Evolutionary conservation across 2,888 invertebrate genomes (phyloP), one percentile per base, ranked within the genome.

Genomic region (Fragum whitleyi): DNA sequence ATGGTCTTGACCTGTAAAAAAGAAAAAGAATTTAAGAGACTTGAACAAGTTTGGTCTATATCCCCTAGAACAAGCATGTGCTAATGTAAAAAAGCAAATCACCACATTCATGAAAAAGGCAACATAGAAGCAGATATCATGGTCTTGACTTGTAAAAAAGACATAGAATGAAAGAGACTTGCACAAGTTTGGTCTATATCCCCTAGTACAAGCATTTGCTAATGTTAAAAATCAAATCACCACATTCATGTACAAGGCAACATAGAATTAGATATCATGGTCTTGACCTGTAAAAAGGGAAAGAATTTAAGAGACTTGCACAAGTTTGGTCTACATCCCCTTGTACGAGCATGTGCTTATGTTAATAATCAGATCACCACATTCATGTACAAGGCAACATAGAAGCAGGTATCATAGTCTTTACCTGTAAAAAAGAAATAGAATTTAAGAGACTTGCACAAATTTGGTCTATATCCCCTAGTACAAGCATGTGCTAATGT

Each of bases 341-440:
- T 23, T 21, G 57, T 57, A 57, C 57, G 21, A 3, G 26, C 57
- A 57, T 57, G 57, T 57, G 57, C 57, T 57, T 21, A 57, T 57
- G 28, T 26, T 57, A 3, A 57, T 6, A 57, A 3, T 26, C 1
- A n/a, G 2, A 57, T 21, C 28, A 57, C 26, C 9, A 57, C 57
- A 57, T 57, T 57, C 26, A 7, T 57, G 57, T 57, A 57, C 23
- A 19, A 57, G 28, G 2, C 3, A 57, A 57, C 57, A 57, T 28
- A 23, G 57, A 57, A 9, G 47, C 32, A 6, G 32, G 9, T 36
- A n/a, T 36, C 5, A 6, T 9, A 36, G 32, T 6, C 9, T 3
- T 36, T 36, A 3, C 32, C 32, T 36, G 32, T 36, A 9, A 36
- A 36, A 9, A 36, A 36, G 3, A 9, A 3, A 36, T 36, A 36